Evolutionary conservation across 2,797 vertebrate genomes (phyloP), one percentile per base, ranked within the genome.

Genomic region (Apodemus agrarius): DNA sequence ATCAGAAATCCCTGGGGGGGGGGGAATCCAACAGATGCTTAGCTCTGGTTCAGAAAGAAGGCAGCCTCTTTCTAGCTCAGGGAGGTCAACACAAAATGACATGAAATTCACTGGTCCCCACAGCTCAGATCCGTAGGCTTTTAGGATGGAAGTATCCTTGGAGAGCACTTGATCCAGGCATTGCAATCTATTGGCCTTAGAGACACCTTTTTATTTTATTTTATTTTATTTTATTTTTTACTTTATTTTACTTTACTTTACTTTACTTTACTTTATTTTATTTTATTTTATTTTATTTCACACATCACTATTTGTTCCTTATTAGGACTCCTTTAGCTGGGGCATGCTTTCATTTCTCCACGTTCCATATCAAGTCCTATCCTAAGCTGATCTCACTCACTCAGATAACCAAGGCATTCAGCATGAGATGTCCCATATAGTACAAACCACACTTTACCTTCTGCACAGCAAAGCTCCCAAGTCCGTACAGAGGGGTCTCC

Each of bases 41-140:
- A 94, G 75, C 74, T 92, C 37, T 4, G 37, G 16, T 93, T 93
- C 49, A 78, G 88, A 97, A 91, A 89, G 79, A 93, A 91, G 59
- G 19, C 24, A 82, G 84, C n/a, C 49, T 90, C 52, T 93, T 94
- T 94, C 76, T 67, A 94, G 89, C 40, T 87, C 49, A 81, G 65
- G 67, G 40, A n/a, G 49, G 67, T 96, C 93, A 93, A 82, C 37
- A 85, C 52, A 67, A 88, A 82, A 89, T 80, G 91, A 92, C 96
- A 93, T 37, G 63, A 81, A 81, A 88, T 93, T 96, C 61, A 95
- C 89, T 88, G 93, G 82, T 69, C 90, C 76, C 74, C 19, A 34
- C 1, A 43, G 78, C 54, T 94, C 90, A 59, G 86, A 83, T 88
- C 79, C 80, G 26, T 49, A 67, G 69, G 93, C 80, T 46, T 67